Conservation (phyloP, 2,797 vertebrate genomes). For the Streptopelia turtur region DNA sequence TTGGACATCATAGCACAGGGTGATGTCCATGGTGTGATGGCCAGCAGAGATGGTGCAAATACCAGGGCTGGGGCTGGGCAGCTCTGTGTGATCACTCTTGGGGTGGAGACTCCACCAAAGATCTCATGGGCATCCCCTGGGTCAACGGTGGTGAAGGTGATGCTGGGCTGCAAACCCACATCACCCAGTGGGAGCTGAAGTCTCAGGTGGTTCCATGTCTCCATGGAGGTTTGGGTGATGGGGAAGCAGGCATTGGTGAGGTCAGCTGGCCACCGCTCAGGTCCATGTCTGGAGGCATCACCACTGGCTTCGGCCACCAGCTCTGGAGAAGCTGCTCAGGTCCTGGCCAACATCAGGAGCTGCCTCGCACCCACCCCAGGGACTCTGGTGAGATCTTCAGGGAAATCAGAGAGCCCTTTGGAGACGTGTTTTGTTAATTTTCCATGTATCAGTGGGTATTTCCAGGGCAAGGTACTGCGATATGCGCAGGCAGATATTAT, state of each 20-base stretch:
- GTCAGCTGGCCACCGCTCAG: no score
- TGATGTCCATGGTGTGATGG: not conserved
- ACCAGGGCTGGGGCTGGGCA: not conserved
- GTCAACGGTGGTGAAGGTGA: not conserved
- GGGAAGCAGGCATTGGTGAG: not conserved
- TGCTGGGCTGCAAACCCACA: not conserved
- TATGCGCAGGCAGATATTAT: constrained; percentile 22
- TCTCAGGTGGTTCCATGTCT: accelerated
- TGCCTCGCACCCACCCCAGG: accelerated
- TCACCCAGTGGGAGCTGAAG: accelerated
- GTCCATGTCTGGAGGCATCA: not conserved
- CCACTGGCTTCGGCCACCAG: not conserved
- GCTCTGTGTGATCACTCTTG: accelerated
- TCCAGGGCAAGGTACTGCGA: constrained; percentile 58
- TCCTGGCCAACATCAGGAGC: not conserved
- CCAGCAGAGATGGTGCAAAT: not conserved
- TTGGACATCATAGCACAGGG: accelerated
- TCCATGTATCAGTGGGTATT: constrained; percentile 25
- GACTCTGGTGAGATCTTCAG: not conserved
- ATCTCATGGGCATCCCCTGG: not conserved
- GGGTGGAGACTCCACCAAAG: not conserved
- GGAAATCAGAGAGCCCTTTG: not conserved
- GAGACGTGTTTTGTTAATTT: not conserved
- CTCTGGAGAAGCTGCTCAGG: not conserved
- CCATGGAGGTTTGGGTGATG: not conserved